Conservation (phyloP, 2,888 invertebrate species). For the Microchrysa polita region DNA sequence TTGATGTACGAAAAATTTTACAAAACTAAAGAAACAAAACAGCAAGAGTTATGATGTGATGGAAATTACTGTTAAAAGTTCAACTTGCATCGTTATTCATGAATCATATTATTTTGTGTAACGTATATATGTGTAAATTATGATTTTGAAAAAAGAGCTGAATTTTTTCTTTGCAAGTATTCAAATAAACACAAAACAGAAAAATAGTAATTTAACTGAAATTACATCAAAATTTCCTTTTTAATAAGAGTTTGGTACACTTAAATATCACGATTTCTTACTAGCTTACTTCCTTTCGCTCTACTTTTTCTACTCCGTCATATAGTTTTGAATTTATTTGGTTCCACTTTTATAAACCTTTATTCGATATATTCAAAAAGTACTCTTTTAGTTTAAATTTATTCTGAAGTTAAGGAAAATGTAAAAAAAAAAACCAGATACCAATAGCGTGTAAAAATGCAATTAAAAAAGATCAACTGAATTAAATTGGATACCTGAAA, state of each 20-base stretch:
- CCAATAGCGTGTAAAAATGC: slow-evolving; percentile 50
- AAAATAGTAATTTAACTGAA: slow-evolving; percentile 41
- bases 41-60: slow-evolving; percentile 10
- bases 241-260: slow-evolving; percentile 39
- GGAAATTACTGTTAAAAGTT: slow-evolving; percentile 31
- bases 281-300: slow-evolving; percentile 42
- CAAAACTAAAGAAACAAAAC: no score
- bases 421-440: slow-evolving; percentile 26
- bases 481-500: slow-evolving; percentile 56
- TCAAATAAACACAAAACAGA: slow-evolving; percentile 46
- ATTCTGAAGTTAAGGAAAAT: slow-evolving; percentile 31
- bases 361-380: slow-evolving; percentile 19
- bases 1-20: slow-evolving; percentile 50
- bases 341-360: slow-evolving; percentile 11
- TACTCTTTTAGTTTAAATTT: background rate
- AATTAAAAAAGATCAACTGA: slow-evolving; percentile 46
- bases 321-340: background rate
- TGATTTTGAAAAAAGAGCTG: slow-evolving; percentile 35
- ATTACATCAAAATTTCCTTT: slow-evolving; percentile 29
- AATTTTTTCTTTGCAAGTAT: slow-evolving; percentile 47
- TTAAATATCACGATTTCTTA: slow-evolving; percentile 48
- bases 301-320: slow-evolving; percentile 15
- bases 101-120: slow-evolving; percentile 42
- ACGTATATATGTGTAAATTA: slow-evolving; percentile 50
- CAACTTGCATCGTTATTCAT: slow-evolving; percentile 32